Percentiles rank a stretch among this genome's conserved stretches.
phyloP scores from a whole-genome alignment of 2,888 invertebrate genomes.

The Agrilus mali region DNA sequence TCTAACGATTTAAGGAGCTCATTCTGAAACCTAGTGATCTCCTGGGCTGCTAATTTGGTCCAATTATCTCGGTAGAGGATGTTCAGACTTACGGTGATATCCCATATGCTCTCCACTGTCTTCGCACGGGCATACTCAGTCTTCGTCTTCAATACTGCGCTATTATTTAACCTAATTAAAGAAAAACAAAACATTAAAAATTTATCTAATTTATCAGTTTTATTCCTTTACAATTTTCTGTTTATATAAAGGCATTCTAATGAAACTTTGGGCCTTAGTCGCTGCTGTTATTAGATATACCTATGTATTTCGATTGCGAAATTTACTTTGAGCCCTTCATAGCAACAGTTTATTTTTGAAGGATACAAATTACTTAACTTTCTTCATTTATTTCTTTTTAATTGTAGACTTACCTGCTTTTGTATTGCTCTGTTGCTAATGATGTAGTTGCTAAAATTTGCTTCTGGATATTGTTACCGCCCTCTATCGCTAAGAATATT shows the following conservation, averaged over 20 bases:
- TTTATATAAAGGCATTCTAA: no score
- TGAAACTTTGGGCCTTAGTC: no score
- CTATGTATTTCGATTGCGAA: no score
- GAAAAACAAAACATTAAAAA: neutral
- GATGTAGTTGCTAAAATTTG: slow-evolving; percentile 43
- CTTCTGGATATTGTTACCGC: slow-evolving; percentile 45
- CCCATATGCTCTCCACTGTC: slow-evolving; percentile 84
- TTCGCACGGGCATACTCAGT: slow-evolving; percentile 48
- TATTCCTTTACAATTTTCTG: no score
- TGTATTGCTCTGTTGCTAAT: slow-evolving; percentile 21
- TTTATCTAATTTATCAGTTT: no score
- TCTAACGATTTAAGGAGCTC: slow-evolving; percentile 67
- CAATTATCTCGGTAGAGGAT: slow-evolving; percentile 83
- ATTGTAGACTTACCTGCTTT: slow-evolving; percentile 17
- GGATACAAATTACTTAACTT: no score
- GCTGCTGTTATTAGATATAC: no score
- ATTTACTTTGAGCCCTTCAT: no score
- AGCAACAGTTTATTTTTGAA: no score
- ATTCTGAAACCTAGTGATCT: slow-evolving; percentile 59
- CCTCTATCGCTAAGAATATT: slow-evolving; percentile 76
- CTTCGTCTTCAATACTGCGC: slow-evolving; percentile 31
- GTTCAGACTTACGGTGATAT: slow-evolving; percentile 76
- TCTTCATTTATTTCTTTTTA: slow-evolving; percentile 5
- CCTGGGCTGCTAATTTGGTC: slow-evolving; percentile 68
- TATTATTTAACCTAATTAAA: slow-evolving; percentile 25